Percentiles rank a stretch among this genome's conserved stretches.
phyloP scores from a whole-genome alignment of 1,140 invertebrate species.

The Calosoma granatense region DNA sequence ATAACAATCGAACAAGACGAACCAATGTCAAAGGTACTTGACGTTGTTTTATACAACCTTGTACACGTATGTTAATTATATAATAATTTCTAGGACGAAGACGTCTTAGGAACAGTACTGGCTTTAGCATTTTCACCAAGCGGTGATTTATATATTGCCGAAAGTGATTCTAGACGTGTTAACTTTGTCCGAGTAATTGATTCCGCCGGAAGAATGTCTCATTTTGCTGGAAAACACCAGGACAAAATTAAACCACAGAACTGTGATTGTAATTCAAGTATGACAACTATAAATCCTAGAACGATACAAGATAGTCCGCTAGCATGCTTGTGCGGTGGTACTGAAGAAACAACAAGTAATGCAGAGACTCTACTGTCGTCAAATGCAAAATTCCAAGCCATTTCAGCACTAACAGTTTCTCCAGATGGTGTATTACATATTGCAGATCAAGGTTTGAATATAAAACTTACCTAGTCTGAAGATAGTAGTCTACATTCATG shows the following conservation, averaged over 20 bases:
- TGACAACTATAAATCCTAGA: conserved; percentile 41
- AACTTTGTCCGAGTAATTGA: conserved; percentile 80
- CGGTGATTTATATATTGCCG: conserved; percentile 88
- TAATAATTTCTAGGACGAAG: conserved; percentile 29
- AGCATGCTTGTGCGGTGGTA: conserved; percentile 46
- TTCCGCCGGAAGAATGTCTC: conserved; percentile 70
- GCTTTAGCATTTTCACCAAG: conserved; percentile 84
- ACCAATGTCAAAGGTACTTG: conserved; percentile 26
- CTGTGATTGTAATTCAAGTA: conserved; percentile 47
- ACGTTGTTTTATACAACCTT: neutral
- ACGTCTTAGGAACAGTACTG: conserved; percentile 62
- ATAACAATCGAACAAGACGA: conserved; percentile 33
- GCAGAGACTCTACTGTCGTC: conserved; percentile 78
- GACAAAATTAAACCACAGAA: conserved; percentile 41
- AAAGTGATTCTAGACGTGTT: conserved; percentile 80
- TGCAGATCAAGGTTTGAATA: conserved; percentile 91
- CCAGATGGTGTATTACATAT: conserved; percentile 90
- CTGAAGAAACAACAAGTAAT: conserved; percentile 58
- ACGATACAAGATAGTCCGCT: conserved; percentile 32
- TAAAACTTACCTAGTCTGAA: too few species aligned
- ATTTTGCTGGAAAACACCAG: conserved; percentile 68
- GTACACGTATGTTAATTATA: conserved; percentile 10
- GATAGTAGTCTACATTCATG: too few species aligned
- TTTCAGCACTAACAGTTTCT: conserved; percentile 85
- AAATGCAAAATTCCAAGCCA: conserved; percentile 81